Percentiles rank a stretch among this genome's conserved stretches.
phyloP scores from a whole-genome alignment of 2,113 vertebrate genomes.

The Sinocyclocheilus maitianheensis region DNA sequence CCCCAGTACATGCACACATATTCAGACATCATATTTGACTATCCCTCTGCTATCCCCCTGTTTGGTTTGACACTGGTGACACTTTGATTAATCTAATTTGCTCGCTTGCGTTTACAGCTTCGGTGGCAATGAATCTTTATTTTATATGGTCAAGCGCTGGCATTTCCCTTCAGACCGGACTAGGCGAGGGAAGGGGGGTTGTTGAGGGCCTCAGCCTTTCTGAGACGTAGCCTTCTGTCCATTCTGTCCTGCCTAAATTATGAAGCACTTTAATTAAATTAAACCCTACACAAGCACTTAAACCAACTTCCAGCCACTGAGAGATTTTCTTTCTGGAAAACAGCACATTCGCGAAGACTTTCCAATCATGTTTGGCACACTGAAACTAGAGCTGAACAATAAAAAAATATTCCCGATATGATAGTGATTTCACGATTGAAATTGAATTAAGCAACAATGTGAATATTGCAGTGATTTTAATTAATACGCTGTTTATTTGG shows the following conservation, averaged over 20 bases:
- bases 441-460: neutral
- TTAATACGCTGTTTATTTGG: neutral
- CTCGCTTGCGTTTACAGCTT: conserved; percentile 48
- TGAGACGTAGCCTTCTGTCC: conserved; percentile 44
- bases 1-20: conserved; percentile 41
- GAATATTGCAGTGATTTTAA: neutral
- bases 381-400: neutral
- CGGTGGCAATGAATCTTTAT: conserved; percentile 51
- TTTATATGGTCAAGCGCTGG: conserved; percentile 51
- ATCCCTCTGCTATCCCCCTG: conserved; percentile 50
- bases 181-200: neutral
- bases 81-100: conserved; percentile 63
- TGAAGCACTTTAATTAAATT: conserved; percentile 60
- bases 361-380: neutral
- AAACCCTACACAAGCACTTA: conserved; percentile 68
- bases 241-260: conserved; percentile 47
- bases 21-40: conserved; percentile 58
- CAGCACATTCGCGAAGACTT: conserved; percentile 9
- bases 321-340: conserved; percentile 26
- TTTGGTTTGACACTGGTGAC: conserved; percentile 60
- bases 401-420: neutral
- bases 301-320: conserved; percentile 24
- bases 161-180: conserved; percentile 47
- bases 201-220: conserved; percentile 5
- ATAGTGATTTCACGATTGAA: neutral